A percentile compares a stretch with the other conserved stretches of the same genome.
phyloP scores from a whole-genome alignment of 2,888 invertebrate genomes.

The Leptopilina myrica region DNA sequence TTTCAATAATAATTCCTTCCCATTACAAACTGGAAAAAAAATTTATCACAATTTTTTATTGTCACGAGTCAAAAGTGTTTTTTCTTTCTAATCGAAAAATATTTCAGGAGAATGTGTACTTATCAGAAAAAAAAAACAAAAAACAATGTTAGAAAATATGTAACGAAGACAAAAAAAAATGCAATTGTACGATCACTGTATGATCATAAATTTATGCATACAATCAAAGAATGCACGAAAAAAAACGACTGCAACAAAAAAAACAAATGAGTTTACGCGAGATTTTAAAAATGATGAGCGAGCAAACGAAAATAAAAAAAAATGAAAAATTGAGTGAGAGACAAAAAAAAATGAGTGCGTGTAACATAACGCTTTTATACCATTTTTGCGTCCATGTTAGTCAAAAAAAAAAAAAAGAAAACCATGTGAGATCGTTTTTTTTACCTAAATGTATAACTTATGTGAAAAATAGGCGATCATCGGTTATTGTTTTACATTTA shows the following conservation, averaged over 20 bases:
- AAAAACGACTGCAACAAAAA: slow-evolving; percentile 7
- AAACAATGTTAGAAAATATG: slow-evolving; percentile 4
- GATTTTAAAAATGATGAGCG: slow-evolving; percentile 1
- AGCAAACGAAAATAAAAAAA: slow-evolving; percentile 16
- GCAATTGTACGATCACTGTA: slow-evolving; percentile 18
- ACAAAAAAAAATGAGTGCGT: slow-evolving; percentile 14
- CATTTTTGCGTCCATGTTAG: slow-evolving; percentile 71
- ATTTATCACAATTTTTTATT: neutral
- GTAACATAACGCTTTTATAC: slow-evolving; percentile 67
- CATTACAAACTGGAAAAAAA: neutral
- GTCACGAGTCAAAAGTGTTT: neutral
- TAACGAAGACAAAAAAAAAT: no score
- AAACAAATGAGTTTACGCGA: slow-evolving; percentile 1
- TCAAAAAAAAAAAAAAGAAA: slow-evolving; percentile 50
- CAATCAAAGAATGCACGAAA: slow-evolving; percentile 39
- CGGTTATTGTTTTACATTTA: slow-evolving; percentile 34
- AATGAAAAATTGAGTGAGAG: slow-evolving; percentile 23
- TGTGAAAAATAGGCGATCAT: slow-evolving; percentile 39
- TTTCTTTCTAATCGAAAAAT: slow-evolving; percentile 9
- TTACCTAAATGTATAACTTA: slow-evolving; percentile 50
- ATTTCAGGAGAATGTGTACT: slow-evolving; percentile 33
- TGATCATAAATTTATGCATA: slow-evolving; percentile 36
- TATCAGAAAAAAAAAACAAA: slow-evolving; percentile 20
- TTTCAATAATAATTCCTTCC: neutral
- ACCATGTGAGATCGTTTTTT: slow-evolving; percentile 60